Conservation (phyloP, 2,888 invertebrate species). For the Eremobia ochroleuca region DNA sequence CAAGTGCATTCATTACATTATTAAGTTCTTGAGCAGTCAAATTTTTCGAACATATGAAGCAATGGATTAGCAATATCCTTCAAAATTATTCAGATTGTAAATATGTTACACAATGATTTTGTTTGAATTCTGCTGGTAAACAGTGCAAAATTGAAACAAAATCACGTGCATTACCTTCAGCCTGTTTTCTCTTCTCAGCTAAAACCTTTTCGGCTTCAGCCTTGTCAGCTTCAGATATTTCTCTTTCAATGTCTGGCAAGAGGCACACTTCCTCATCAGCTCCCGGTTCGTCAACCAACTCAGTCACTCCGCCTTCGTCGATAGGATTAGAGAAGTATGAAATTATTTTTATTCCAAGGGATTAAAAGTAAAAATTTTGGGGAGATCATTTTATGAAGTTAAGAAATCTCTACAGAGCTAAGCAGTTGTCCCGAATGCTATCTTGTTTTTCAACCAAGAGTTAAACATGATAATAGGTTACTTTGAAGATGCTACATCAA, state of each 20-base stretch:
- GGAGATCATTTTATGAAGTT: neutral
- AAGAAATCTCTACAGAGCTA: neutral
- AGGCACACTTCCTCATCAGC: conserved; percentile 93
- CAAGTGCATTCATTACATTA: no score
- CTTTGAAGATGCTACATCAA: neutral
- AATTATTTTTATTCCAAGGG: neutral
- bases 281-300: conserved; percentile 90
- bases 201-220: conserved; percentile 90
- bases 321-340: conserved; percentile 32
- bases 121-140: no score
- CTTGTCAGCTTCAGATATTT: conserved; percentile 93
- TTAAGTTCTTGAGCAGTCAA: neutral
- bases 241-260: conserved; percentile 93
- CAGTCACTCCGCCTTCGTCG: conserved; percentile 75
- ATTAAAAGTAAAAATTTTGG: neutral
- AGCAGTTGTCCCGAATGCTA: neutral
- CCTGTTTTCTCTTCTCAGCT: conserved; percentile 86
- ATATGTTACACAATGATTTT: neutral
- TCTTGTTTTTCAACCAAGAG: neutral
- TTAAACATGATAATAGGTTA: no score
- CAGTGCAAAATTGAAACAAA: neutral
- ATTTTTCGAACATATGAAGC: neutral
- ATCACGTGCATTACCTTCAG: conserved; percentile 72
- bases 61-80: neutral
- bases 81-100: no score